These are phyloP conservation scores for Talpa occidentalis DNA, from an alignment of 2,113 vertebrate species.

Conservation along the genomic window DNA sequence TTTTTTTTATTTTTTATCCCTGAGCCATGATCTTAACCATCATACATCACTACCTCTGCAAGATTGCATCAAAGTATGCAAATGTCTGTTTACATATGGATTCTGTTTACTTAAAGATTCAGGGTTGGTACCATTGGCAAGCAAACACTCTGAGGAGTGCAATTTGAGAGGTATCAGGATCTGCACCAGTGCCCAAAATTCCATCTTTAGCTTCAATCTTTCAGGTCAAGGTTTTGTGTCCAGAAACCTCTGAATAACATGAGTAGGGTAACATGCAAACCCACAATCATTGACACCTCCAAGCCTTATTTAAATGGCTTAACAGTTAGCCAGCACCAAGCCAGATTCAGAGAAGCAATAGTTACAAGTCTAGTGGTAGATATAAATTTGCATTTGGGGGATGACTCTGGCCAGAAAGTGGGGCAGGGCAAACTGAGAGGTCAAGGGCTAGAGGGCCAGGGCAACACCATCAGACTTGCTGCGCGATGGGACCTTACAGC, in stretches of 20 bases:
- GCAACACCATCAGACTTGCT: background rate
- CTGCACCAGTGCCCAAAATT: background rate
- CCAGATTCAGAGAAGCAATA: constrained; percentile 4
- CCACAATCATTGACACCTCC: background rate
- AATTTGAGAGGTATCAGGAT: background rate
- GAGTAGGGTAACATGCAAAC: background rate
- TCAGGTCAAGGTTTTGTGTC: background rate
- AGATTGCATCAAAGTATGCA: constrained; percentile 27
- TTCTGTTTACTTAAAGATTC: background rate
- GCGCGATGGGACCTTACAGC: background rate
- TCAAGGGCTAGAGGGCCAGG: background rate
- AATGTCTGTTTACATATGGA: background rate
- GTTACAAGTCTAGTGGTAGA: background rate
- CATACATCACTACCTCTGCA: background rate
- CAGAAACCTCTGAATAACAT: constrained; percentile 13
- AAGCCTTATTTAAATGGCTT: background rate
- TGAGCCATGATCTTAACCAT: constrained; percentile 16
- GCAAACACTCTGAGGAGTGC: background rate
- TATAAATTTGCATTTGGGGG: background rate
- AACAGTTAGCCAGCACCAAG: constrained; percentile 3
- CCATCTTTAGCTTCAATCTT: background rate
- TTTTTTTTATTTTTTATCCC: too few relatives aligned
- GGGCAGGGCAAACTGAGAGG: background rate
- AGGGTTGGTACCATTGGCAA: background rate
- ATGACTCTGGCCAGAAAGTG: background rate